phyloP scores from a whole-genome alignment of 2,113 vertebrate genomes.

The Xenus cinereus region DNA sequence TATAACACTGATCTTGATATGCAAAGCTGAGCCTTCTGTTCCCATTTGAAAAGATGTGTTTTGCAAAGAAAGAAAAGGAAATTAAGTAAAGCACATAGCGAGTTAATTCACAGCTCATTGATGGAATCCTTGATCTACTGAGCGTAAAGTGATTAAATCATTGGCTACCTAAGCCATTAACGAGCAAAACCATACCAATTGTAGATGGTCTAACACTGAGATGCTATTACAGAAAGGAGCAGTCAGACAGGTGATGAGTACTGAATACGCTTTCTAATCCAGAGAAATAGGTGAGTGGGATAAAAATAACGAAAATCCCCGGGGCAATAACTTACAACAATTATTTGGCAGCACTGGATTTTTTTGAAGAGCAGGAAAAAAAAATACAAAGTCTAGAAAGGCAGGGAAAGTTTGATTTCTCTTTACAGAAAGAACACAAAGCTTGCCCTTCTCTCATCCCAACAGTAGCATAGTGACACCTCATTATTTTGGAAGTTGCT shows the following conservation, averaged over 20 bases:
- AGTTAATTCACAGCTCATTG: constrained; percentile 15
- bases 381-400: background rate
- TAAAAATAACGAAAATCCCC: constrained; percentile 10
- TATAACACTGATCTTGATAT: background rate
- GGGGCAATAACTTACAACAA: background rate
- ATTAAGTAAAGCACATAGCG: background rate
- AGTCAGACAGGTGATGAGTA: background rate
- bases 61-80: background rate
- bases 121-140: constrained; percentile 21
- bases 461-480: constrained; percentile 1
- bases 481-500: constrained; percentile 49
- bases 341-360: background rate
- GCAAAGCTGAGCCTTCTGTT: background rate
- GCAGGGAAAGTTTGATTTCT: background rate
- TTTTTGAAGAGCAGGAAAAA: background rate
- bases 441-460: background rate
- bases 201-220: constrained; percentile 6
- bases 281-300: background rate
- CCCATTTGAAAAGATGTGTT: background rate
- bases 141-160: constrained; percentile 51
- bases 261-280: background rate
- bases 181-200: background rate
- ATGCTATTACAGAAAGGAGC: background rate
- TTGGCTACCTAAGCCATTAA: constrained; percentile 9
- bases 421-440: constrained; percentile 8